These are phyloP conservation scores for Emys orbicularis DNA, from an alignment of 2,797 vertebrate species.

Conservation along the genomic window DNA sequence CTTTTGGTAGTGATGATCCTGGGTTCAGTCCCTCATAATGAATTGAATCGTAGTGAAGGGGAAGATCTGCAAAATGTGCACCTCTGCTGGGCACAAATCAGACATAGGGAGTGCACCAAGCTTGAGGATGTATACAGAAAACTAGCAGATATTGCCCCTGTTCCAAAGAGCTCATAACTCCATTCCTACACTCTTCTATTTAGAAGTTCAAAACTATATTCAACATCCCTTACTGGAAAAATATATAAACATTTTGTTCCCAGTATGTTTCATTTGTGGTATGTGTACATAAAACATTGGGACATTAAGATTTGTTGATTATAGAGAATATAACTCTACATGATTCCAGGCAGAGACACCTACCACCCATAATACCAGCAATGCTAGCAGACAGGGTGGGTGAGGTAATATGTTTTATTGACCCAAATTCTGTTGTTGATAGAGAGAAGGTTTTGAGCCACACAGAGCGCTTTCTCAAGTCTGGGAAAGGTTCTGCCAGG, in stretches of 20 bases:
- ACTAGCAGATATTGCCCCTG: background rate
- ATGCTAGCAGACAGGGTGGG: no score
- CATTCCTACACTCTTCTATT: background rate
- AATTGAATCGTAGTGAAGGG: background rate
- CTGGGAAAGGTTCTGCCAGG: no score
- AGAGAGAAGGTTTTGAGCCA: no score
- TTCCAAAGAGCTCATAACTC: background rate
- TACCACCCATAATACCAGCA: no score
- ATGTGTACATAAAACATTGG: background rate
- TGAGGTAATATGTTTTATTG: no score
- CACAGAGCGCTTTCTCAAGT: no score
- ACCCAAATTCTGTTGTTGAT: no score
- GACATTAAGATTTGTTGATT: background rate
- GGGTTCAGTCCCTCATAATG: background rate
- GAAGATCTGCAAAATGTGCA: background rate
- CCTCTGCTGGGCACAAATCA: background rate
- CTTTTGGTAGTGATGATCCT: background rate
- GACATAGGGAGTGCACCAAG: background rate
- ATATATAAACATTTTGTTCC: background rate
- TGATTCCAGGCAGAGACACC: background rate
- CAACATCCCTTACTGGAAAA: accelerated
- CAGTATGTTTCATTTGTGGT: background rate
- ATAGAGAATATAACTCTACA: background rate
- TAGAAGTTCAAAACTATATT: background rate
- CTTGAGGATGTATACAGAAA: background rate